These are phyloP conservation scores for Scyliorhinus canicula DNA, from an alignment of 2,797 vertebrate genomes.

Conservation along the genomic window DNA sequence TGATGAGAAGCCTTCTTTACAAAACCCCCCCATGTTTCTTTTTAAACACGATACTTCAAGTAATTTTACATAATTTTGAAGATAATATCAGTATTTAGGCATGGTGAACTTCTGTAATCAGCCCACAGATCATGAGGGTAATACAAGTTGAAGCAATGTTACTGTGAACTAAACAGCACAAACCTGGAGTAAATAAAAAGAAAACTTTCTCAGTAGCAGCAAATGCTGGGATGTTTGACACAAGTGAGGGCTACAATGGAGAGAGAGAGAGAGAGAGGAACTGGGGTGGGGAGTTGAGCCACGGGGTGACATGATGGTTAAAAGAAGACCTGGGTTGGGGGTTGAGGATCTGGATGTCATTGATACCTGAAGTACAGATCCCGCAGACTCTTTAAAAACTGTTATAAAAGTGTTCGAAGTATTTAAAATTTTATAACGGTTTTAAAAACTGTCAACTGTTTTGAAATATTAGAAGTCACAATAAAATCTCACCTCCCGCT, in stretches of 20 bases:
- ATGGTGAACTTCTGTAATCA: not conserved
- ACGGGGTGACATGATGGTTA: too few relatives aligned
- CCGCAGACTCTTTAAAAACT: too few relatives aligned
- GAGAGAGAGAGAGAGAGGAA: too few relatives aligned
- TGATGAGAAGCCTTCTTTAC: not conserved
- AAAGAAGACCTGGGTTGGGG: too few relatives aligned
- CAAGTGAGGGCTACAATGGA: not conserved
- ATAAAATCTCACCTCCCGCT: too few relatives aligned
- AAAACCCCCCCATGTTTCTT: not conserved
- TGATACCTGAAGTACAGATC: too few relatives aligned
- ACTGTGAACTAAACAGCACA: not conserved
- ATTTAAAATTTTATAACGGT: too few relatives aligned
- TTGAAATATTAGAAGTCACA: too few relatives aligned
- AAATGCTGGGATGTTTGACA: not conserved
- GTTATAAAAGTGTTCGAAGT: too few relatives aligned
- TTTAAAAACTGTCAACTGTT: too few relatives aligned
- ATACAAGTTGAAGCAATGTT: not conserved
- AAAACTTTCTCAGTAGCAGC: not conserved
- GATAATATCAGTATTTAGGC: not conserved
- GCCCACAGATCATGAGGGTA: not conserved
- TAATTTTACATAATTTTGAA: not conserved
- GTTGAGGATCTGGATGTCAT: too few relatives aligned
- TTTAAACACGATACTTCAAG: not conserved
- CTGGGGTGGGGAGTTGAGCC: too few relatives aligned
- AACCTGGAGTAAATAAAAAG: not conserved